A percentile compares a stretch with the other conserved stretches of the same genome.
Evolutionary conservation across 2,113 vertebrate genomes (phyloP).

Genomic region (Xyrauchen texanus): DNA sequence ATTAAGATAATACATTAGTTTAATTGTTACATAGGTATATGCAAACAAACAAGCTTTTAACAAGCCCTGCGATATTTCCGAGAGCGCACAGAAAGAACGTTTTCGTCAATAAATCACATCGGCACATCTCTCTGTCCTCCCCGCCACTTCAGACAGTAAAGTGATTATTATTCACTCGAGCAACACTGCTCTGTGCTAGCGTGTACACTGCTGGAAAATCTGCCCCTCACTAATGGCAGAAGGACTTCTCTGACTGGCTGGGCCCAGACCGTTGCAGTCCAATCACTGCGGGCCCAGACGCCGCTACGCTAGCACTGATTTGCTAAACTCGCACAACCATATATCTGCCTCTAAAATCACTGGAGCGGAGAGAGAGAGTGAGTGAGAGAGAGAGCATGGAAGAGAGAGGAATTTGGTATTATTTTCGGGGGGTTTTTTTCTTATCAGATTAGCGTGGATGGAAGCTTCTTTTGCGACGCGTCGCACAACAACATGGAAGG

Average conservation of each 20-base stretch:
- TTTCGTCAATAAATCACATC: constrained; percentile 34
- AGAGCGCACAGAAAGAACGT: not conserved
- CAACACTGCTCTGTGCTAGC: not conserved
- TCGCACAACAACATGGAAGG: not conserved
- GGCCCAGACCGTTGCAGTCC: constrained; percentile 55
- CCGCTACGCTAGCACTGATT: constrained; percentile 6
- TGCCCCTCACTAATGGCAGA: constrained; percentile 69
- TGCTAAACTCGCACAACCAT: constrained; percentile 7
- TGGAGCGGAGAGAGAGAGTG: constrained; percentile 10
- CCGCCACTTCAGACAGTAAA: constrained; percentile 14
- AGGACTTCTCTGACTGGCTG: constrained; percentile 69
- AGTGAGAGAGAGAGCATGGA: not conserved
- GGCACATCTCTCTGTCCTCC: constrained; percentile 12
- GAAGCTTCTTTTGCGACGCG: constrained; percentile 39
- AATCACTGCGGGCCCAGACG: constrained; percentile 61
- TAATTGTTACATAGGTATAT: not conserved
- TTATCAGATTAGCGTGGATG: constrained; percentile 46
- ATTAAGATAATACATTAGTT: too few relatives aligned
- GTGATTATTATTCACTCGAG: constrained; percentile 30
- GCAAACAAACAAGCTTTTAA: not conserved
- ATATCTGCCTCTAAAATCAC: constrained; percentile 63
- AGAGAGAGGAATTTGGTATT: constrained; percentile 1
- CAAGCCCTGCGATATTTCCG: constrained; percentile 17
- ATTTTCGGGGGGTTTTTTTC: not conserved
- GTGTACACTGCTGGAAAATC: constrained; percentile 55